phyloP scores from a whole-genome alignment of 2,888 invertebrate genomes.

The Chaitophorus viminalis region DNA sequence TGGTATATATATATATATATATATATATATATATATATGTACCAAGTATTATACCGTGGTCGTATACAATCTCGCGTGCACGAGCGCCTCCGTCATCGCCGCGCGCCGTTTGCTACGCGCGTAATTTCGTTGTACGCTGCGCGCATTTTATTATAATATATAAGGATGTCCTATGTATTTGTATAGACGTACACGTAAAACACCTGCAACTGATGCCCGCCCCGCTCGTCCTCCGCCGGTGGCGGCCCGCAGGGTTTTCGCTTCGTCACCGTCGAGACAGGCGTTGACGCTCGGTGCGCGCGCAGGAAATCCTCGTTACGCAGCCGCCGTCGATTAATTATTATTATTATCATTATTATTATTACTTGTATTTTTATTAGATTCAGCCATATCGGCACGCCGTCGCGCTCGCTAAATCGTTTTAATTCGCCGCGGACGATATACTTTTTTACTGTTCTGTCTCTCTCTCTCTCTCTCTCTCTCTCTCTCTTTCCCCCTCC shows the following conservation, averaged over 20 bases:
- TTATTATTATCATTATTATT: neutral
- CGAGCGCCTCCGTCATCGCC: neutral
- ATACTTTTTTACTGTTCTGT: neutral
- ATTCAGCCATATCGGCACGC: neutral
- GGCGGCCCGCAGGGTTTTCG: constrained; percentile 35
- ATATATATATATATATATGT: too few species aligned
- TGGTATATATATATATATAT: too few species aligned
- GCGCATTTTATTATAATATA: too few species aligned
- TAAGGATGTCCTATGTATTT: too few species aligned
- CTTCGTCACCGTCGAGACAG: constrained; percentile 18
- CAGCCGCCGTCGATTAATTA: neutral
- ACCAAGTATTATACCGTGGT: too few species aligned
- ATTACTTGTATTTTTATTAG: constrained; percentile 12
- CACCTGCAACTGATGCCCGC: neutral
- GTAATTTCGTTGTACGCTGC: neutral
- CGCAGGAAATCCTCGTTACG: constrained; percentile 54
- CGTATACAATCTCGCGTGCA: neutral
- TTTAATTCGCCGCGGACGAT: neutral
- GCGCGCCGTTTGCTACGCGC: neutral
- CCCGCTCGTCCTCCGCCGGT: too few species aligned
- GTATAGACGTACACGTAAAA: too few species aligned
- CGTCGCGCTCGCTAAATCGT: neutral
- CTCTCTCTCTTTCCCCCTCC: too few species aligned
- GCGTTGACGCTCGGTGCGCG: constrained; percentile 27
- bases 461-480: neutral